Conservation (phyloP, 2,113 vertebrate species). For the Heteronetta atricapilla region DNA sequence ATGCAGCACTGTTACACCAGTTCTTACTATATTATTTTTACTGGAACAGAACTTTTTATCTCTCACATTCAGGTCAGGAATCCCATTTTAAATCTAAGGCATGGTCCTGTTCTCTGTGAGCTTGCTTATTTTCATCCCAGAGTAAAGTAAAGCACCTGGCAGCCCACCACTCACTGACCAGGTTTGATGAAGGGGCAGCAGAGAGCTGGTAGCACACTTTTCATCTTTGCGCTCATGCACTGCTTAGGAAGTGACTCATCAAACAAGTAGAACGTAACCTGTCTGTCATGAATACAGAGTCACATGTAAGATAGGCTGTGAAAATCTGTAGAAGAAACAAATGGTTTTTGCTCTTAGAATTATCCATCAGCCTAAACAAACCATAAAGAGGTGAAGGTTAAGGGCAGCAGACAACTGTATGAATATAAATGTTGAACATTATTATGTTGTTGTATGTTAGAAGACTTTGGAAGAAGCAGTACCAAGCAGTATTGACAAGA, state of each 20-base stretch:
- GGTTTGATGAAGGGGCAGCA: background rate
- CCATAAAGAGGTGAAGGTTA: too few species aligned
- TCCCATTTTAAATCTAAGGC: background rate
- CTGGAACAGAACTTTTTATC: background rate
- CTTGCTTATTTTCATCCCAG: background rate
- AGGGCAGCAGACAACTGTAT: background rate
- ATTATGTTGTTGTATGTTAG: accelerated
- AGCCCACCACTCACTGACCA: accelerated
- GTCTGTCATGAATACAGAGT: background rate
- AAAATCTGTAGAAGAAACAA: background rate
- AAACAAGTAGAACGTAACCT: too few species aligned
- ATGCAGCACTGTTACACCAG: background rate
- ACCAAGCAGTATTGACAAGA: background rate
- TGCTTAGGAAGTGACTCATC: background rate
- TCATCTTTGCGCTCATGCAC: accelerated
- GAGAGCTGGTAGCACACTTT: background rate
- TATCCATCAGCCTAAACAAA: background rate
- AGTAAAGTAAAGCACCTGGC: too few species aligned
- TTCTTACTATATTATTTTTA: background rate
- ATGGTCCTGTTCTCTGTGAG: background rate
- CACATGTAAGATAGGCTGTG: background rate
- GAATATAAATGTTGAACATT: background rate
- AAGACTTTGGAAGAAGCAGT: background rate
- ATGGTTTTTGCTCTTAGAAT: background rate
- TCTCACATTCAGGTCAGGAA: background rate